Base-by-base conservation (phyloP, 1,140 invertebrate species). In the Schlechtendalia chinensis region DNA sequence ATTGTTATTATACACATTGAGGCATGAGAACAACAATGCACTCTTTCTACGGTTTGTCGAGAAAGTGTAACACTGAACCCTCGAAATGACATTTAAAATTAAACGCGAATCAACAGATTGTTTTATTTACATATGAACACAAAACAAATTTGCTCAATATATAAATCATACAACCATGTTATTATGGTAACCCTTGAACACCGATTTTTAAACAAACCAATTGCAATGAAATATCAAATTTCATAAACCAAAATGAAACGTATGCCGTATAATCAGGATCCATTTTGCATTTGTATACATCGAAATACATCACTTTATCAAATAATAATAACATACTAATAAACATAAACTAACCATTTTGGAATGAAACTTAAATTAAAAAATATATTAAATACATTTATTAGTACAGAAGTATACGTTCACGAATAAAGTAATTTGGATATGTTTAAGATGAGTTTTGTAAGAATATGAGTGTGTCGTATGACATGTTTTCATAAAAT, bases 271-370 rank as follows among this genome's bases (percentile, higher is more conserved):
- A 29, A 50, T 69, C 6, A 29, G 24, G 47, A 54, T 54, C 10
- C 10, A 5, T 29, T 72, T 72, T 54, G 6, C 27, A 29, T 14
- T 29, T 45, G 29, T 53, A 54, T 24, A 79, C 75, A 79, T 79
- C 56, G 24, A 79, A 79, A 79, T 79, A 79, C 75, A 79, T 79
- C 75, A 79, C n/a, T 79, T 79, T 79, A 79, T 63, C 75, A 47
- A 47, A 45, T 72, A 24, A 17, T 22, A 56, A n/a, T 56, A 56
- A 17, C 6, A 67, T 67, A 47, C 1, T 67, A 45, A 45, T 67
- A 24, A 45, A 67, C 32, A 4, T 22, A 5, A 67, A 45, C n/a
- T n/a, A n/a, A n/a, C n/a, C n/a, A 45, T 19, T 16, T 63, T 32
- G 11, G 19, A 29, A 63, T 17, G 27, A 19, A 63, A 63, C 16